These are phyloP conservation scores for Meiosimyza decipiens DNA, from an alignment of 2,888 invertebrate genomes.

Conservation along the genomic window DNA sequence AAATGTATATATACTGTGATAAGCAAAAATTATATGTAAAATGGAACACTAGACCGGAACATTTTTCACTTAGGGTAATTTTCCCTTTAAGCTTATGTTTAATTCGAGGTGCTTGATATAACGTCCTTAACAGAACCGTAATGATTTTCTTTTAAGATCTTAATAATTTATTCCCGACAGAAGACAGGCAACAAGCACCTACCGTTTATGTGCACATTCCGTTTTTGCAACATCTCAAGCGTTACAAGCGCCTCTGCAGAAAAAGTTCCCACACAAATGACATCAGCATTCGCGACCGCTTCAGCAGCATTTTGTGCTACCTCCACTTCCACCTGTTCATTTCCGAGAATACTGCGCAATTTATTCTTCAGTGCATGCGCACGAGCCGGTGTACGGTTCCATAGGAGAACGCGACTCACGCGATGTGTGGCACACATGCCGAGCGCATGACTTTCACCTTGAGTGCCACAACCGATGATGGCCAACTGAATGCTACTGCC, in stretches of 20 bases:
- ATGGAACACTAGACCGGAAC: no score
- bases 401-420: conserved; percentile 69
- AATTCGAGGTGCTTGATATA: background rate
- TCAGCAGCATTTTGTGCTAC: conserved; percentile 59
- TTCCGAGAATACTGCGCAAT: conserved; percentile 45
- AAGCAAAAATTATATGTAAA: no score
- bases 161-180: no score
- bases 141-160: no score
- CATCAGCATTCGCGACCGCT: conserved; percentile 71
- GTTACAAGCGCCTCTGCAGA: conserved; percentile 68
- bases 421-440: conserved; percentile 68
- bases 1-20: no score
- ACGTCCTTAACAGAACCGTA: background rate
- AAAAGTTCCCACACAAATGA: conserved; percentile 73
- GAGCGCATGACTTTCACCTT: conserved; percentile 68
- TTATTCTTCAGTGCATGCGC: conserved; percentile 60
- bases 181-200: conserved; percentile 37
- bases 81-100: background rate
- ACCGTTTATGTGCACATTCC: conserved; percentile 74
- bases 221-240: conserved; percentile 68
- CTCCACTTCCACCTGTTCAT: conserved; percentile 42
- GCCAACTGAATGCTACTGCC: conserved; percentile 54
- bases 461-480: conserved; percentile 70
- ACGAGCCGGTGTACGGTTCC: conserved; percentile 68
- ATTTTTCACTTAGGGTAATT: no score